Percentiles rank a stretch among this genome's conserved stretches.
Evolutionary conservation across 2,113 vertebrate species (phyloP).

Genomic region (Dinomys branickii): DNA sequence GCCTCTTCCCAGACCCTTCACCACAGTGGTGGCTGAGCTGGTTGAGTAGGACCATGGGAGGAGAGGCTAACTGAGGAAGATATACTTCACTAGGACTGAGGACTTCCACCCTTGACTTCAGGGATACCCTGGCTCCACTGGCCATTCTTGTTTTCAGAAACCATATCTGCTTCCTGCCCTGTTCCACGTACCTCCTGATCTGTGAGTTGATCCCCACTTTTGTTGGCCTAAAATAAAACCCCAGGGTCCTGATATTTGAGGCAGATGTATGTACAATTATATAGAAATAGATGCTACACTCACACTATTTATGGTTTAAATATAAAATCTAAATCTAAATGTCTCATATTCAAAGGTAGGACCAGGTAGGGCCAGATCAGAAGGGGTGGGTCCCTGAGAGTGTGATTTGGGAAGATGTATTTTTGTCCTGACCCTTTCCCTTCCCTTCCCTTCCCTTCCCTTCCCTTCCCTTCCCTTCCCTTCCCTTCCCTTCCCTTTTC

Average conservation of each 20-base stretch:
- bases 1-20: not conserved
- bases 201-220: not conserved
- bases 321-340: not conserved
- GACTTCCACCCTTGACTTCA: not conserved
- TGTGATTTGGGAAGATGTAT: not conserved
- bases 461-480: too few species aligned
- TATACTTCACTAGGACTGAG: fast-evolving
- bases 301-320: not conserved
- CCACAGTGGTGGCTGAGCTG: too few species aligned
- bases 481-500: too few species aligned
- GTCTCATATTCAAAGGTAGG: not conserved
- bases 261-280: not conserved
- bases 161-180: too few species aligned
- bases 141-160: not conserved
- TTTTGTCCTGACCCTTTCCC: not conserved
- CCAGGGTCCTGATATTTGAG: not conserved
- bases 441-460: not conserved
- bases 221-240: not conserved
- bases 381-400: not conserved
- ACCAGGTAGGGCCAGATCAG: not conserved
- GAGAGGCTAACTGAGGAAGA: not conserved
- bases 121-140: not conserved
- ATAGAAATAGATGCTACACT: not conserved
- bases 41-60: not conserved
- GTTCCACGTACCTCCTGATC: not conserved